Conservation (phyloP, 1,140 invertebrate genomes). For the Bombus picipes region DNA sequence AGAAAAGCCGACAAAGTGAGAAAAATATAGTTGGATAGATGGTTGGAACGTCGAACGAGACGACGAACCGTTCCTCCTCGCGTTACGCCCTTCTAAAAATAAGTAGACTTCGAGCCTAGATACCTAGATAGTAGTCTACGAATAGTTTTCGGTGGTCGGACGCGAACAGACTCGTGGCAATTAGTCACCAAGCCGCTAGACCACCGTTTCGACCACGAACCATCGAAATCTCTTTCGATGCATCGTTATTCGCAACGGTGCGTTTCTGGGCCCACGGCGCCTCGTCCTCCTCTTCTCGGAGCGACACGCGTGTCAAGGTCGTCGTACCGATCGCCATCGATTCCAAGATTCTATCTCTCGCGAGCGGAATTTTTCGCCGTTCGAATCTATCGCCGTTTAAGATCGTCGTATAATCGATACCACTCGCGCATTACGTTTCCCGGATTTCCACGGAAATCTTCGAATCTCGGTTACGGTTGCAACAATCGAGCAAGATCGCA, state of each 20-base stretch:
- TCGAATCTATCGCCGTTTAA: neutral
- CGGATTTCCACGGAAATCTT: too few relatives aligned
- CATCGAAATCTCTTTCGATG: neutral
- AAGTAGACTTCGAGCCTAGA: constrained; percentile 82
- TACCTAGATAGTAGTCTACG: constrained; percentile 83
- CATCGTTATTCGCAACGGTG: too few relatives aligned
- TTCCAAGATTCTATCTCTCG: neutral
- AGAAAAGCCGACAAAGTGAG: constrained; percentile 55
- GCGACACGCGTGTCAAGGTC: constrained; percentile 23
- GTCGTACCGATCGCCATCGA: neutral
- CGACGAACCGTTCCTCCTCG: constrained; percentile 79
- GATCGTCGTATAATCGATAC: neutral
- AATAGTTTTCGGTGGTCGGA: constrained; percentile 76
- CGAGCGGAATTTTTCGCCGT: too few relatives aligned
- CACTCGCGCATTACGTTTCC: constrained; percentile 1
- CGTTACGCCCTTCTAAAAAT: constrained; percentile 83
- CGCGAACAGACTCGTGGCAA: constrained; percentile 74
- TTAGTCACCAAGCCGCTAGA: constrained; percentile 67
- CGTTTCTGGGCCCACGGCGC: too few relatives aligned
- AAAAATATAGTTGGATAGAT: constrained; percentile 62
- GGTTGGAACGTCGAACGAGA: constrained; percentile 64
- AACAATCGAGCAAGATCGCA: too few relatives aligned
- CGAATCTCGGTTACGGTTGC: neutral
- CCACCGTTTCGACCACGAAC: neutral
- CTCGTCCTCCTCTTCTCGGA: neutral